Evolutionary conservation across 2,888 invertebrate genomes (phyloP).

Genomic region (Quadroppia sp.): DNA sequence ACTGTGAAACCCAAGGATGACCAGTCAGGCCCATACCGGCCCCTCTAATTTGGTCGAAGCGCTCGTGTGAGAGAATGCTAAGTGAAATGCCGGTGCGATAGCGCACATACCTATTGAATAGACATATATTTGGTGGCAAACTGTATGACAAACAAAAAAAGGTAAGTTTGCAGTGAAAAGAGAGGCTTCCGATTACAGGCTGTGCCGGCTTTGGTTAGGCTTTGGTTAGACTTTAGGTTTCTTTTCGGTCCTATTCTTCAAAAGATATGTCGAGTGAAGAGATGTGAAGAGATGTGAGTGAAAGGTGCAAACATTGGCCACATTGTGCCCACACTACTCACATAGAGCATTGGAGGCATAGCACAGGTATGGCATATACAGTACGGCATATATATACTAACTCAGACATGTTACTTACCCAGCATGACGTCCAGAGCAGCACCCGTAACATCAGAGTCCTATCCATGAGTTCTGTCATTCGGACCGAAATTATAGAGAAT

Average conservation of each 20-base stretch:
- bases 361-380: slow-evolving; percentile 4
- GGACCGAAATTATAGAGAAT: slow-evolving; percentile 15
- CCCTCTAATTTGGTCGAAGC: slow-evolving; percentile 33
- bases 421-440: slow-evolving; percentile 25
- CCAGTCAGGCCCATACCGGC: slow-evolving; percentile 6
- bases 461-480: slow-evolving; percentile 28
- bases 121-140: slow-evolving; percentile 25
- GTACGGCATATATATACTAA: not conserved
- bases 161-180: slow-evolving; percentile 31
- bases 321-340: slow-evolving; percentile 3
- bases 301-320: slow-evolving; percentile 35
- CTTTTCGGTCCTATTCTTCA: slow-evolving; percentile 28
- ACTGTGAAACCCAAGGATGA: not conserved
- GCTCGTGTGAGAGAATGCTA: not conserved
- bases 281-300: not conserved
- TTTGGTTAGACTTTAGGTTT: no score
- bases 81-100: slow-evolving; percentile 19
- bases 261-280: slow-evolving; percentile 13
- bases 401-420: slow-evolving; percentile 38
- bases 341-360: not conserved
- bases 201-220: not conserved
- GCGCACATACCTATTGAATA: slow-evolving; percentile 11
- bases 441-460: slow-evolving; percentile 22
- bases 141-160: slow-evolving; percentile 34
- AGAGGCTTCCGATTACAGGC: slow-evolving; percentile 36